Conservation (phyloP, 2,113 vertebrate genomes). For the Cavia aperea region DNA sequence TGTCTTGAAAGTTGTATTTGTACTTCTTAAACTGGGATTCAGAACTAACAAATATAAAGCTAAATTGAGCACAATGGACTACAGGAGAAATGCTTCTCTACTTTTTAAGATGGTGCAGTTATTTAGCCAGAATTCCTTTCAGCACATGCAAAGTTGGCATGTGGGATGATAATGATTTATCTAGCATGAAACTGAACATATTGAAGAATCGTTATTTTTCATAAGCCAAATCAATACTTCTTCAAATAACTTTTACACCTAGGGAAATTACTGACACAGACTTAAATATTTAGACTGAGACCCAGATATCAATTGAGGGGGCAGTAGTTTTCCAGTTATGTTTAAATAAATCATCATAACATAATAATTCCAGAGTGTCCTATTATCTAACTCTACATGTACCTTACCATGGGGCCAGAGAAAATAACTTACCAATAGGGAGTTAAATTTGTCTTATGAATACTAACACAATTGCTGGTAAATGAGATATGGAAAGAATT, state of each 20-base stretch:
- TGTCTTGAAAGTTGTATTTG: not conserved
- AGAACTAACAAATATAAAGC: not conserved
- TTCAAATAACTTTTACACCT: not conserved
- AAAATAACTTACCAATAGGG: not conserved
- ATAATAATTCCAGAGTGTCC: not conserved
- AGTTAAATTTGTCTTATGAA: not conserved
- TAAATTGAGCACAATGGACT: not conserved
- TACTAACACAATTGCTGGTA: not conserved
- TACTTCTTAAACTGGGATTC: not conserved
- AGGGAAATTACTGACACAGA: not conserved
- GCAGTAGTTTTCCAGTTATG: not conserved
- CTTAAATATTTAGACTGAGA: not conserved
- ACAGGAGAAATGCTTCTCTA: not conserved
- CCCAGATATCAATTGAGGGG: not conserved
- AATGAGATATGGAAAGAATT: not conserved
- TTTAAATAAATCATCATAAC: conserved; percentile 5
- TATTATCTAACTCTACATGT: not conserved
- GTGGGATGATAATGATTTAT: not conserved
- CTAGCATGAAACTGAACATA: not conserved
- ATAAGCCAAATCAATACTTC: not conserved
- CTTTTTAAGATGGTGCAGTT: not conserved
- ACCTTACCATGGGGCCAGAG: not conserved
- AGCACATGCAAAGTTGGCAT: not conserved
- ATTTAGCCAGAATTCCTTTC: not conserved
- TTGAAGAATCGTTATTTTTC: not conserved